Percentiles rank a stretch among this genome's conserved stretches.
phyloP scores from a whole-genome alignment of 2,797 vertebrate species.

The Acanthurus lineatus region DNA sequence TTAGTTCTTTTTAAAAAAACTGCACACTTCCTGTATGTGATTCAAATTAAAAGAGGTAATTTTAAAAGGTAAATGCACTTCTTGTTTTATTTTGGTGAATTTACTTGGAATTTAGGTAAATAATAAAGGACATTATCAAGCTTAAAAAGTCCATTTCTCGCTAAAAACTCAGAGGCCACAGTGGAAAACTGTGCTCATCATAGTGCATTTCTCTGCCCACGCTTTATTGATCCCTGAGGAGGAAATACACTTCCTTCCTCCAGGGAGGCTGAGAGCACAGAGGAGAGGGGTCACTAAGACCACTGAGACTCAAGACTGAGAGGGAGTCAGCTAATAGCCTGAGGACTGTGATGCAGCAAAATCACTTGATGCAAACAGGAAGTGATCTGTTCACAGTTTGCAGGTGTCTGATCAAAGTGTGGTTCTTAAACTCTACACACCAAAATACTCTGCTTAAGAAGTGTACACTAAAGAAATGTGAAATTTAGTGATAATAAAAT shows the following conservation, averaged over 20 bases:
- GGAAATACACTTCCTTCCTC: constrained; percentile 18
- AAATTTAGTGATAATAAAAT: not conserved
- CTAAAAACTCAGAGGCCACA: not conserved
- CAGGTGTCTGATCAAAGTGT: not conserved
- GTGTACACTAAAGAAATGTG: not conserved
- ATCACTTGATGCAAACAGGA: constrained; percentile 26
- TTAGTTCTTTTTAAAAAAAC: not conserved
- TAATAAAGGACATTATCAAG: no score
- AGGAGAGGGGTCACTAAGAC: constrained; percentile 16
- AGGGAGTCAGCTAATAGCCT: constrained; percentile 20
- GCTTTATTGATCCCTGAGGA: constrained; percentile 58
- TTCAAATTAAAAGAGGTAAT: not conserved
- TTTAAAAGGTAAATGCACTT: no score
- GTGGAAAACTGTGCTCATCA: constrained; percentile 5
- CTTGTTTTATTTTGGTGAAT: no score
- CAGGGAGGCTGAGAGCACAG: not conserved
- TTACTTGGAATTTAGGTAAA: no score
- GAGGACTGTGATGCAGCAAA: constrained; percentile 3
- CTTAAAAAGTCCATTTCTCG: no score
- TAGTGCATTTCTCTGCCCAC: constrained; percentile 13
- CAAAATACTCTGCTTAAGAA: not conserved
- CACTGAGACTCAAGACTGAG: constrained; percentile 3
- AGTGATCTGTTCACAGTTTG: not conserved
- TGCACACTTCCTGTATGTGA: not conserved
- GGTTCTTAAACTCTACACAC: not conserved